Evolutionary conservation across 2,888 invertebrate species (phyloP).

Genomic region (Smittia sp.): DNA sequence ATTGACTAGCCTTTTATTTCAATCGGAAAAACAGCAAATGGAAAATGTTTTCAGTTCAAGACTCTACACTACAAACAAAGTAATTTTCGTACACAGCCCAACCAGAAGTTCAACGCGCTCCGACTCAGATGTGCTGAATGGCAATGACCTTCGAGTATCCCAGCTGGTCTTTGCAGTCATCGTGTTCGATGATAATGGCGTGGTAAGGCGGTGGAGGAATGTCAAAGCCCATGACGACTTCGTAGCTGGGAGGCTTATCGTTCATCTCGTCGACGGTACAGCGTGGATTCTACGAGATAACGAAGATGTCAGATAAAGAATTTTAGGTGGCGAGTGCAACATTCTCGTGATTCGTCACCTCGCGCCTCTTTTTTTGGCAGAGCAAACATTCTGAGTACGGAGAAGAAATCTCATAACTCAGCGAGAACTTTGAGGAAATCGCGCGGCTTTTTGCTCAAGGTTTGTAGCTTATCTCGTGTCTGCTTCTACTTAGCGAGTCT

Average conservation of each 20-base stretch:
- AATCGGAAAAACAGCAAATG: too few species aligned
- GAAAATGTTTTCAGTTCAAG: too few species aligned
- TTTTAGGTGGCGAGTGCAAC: too few species aligned
- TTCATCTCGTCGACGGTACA: slow-evolving; percentile 29
- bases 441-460: background rate
- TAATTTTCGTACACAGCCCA: too few species aligned
- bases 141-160: slow-evolving; percentile 7
- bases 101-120: too few species aligned
- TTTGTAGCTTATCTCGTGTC: background rate
- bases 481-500: background rate
- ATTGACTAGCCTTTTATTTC: too few species aligned
- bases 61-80: too few species aligned
- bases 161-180: slow-evolving; percentile 42
- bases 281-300: slow-evolving; percentile 14
- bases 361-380: too few species aligned
- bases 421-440: background rate
- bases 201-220: slow-evolving; percentile 53
- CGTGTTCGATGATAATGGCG: slow-evolving; percentile 51
- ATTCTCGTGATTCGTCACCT: too few species aligned
- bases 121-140: slow-evolving; percentile 27
- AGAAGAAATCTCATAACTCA: too few species aligned
- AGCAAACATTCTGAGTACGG: too few species aligned
- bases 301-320: too few species aligned
- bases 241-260: slow-evolving; percentile 53
- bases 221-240: slow-evolving; percentile 52